Evolutionary conservation across 2,797 vertebrate species (phyloP).

Genomic region (Enteromius radiatus): DNA sequence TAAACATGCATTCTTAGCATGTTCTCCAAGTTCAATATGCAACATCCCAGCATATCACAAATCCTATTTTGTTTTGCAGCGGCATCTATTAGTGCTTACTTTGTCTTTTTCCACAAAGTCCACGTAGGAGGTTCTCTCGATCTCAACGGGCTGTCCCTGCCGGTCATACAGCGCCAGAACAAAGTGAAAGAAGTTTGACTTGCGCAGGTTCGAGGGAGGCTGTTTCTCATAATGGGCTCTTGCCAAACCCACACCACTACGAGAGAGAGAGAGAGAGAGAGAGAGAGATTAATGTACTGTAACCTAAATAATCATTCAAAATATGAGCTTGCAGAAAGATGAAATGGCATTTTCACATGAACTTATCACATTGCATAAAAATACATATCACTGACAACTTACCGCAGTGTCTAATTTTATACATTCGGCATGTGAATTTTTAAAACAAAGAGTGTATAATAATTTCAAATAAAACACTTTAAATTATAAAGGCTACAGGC

Average conservation of each 20-base stretch:
- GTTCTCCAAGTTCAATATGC: slow-evolving; percentile 29
- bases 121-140: slow-evolving; percentile 93
- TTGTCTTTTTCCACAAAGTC: slow-evolving; percentile 97
- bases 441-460: not conserved
- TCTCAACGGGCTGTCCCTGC: slow-evolving; percentile 95
- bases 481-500: not conserved
- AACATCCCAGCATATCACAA: slow-evolving; percentile 14
- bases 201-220: slow-evolving; percentile 93
- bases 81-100: slow-evolving; percentile 69
- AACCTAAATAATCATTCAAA: slow-evolving; percentile 20
- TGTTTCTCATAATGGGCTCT: slow-evolving; percentile 96
- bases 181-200: slow-evolving; percentile 97
- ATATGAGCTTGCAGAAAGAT: slow-evolving; percentile 14
- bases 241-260: slow-evolving; percentile 88
- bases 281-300: slow-evolving; percentile 30
- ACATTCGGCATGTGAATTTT: not conserved
- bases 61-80: slow-evolving; percentile 20
- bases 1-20: slow-evolving; percentile 7
- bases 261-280: not conserved
- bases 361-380: slow-evolving; percentile 27
- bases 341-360: slow-evolving; percentile 16
- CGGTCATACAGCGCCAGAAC: slow-evolving; percentile 94
- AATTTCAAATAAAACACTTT: not conserved
- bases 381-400: slow-evolving; percentile 1
- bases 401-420: not conserved